Conservation (phyloP, 1,140 invertebrate species). For the Cardiocondyla obscurior region DNA sequence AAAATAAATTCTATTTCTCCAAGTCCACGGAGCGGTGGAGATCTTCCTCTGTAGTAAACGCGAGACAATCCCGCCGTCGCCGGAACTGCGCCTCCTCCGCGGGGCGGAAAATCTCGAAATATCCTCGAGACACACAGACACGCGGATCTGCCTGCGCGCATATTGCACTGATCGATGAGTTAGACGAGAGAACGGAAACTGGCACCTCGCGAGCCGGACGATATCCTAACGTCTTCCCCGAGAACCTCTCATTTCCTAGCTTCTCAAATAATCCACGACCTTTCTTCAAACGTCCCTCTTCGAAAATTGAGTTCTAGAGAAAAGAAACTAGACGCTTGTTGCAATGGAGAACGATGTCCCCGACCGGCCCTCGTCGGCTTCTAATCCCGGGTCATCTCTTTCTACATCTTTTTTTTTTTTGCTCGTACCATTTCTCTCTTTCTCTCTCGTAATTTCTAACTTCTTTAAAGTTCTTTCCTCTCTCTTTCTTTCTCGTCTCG, state of each 20-base stretch:
- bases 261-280: slow-evolving; percentile 11
- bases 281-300: not conserved
- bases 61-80: not conserved
- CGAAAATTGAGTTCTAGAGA: slow-evolving; percentile 8
- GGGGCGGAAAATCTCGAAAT: slow-evolving; percentile 5
- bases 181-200: slow-evolving; percentile 23
- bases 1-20: slow-evolving; percentile 36
- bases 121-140: not conserved
- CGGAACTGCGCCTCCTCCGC: not conserved
- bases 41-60: slow-evolving; percentile 10
- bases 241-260: not conserved
- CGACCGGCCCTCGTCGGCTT: slow-evolving; percentile 29
- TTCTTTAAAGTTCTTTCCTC: slow-evolving; percentile 1
- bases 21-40: not conserved
- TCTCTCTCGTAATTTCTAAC: not conserved
- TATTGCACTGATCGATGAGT: slow-evolving; percentile 66
- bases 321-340: slow-evolving; percentile 80
- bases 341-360: slow-evolving; percentile 74
- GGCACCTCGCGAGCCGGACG: slow-evolving; percentile 13
- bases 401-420: slow-evolving; percentile 15
- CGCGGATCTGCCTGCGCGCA: slow-evolving; percentile 16
- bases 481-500: not conserved
- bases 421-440: slow-evolving; percentile 26
- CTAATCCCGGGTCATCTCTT: not conserved
- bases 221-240: slow-evolving; percentile 4